Conservation (phyloP, 2,113 vertebrate species). For the Microtus montanus region DNA sequence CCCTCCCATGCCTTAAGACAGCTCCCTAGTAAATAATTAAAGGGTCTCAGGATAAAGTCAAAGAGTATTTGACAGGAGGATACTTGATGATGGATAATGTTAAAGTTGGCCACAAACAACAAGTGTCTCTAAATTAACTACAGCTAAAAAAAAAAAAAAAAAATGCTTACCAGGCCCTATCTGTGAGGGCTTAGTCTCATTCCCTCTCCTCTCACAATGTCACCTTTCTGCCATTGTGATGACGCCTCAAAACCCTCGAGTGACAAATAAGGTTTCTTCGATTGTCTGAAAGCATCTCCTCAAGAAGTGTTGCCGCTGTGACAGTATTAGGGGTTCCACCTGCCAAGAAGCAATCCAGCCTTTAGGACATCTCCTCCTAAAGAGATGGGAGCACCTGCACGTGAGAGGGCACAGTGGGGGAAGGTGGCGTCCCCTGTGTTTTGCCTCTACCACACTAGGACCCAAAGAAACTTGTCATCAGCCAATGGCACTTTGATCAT, state of each 20-base stretch:
- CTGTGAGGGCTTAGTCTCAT: not conserved
- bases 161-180: not conserved
- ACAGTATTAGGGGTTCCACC: not conserved
- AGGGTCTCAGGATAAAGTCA: conserved; percentile 67
- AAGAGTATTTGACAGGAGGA: conserved; percentile 61
- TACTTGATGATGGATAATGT: conserved; percentile 49
- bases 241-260: not conserved
- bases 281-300: not conserved
- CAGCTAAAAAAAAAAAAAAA: not conserved
- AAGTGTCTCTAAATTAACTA: conserved; percentile 60
- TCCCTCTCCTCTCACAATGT: not conserved
- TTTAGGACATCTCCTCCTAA: not conserved
- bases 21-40: conserved; percentile 74
- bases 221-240: not conserved
- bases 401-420: not conserved
- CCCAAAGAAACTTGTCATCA: not conserved
- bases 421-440: not conserved
- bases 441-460: not conserved
- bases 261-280: not conserved
- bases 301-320: not conserved
- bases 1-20: conserved; percentile 63
- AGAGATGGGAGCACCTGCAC: not conserved
- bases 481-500: no score
- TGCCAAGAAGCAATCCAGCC: not conserved
- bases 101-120: conserved; percentile 55